Percentiles rank a stretch among this genome's conserved stretches.
Evolutionary conservation across 2,797 vertebrate genomes (phyloP).

Genomic region (Margarornis squamiger): DNA sequence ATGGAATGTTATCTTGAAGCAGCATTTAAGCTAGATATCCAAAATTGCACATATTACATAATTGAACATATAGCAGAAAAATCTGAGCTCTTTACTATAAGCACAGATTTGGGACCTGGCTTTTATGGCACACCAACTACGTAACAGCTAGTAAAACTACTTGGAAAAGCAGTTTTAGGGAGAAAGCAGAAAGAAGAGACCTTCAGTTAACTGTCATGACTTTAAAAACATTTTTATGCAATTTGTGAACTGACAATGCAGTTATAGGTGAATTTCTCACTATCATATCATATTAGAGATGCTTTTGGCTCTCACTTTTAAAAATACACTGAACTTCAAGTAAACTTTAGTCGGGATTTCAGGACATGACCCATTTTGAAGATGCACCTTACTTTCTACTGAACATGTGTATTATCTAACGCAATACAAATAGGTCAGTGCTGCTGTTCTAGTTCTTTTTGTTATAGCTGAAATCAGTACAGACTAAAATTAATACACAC

Average conservation of each 20-base stretch:
- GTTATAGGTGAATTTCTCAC: background rate
- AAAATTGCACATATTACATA: background rate
- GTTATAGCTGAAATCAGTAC: slow-evolving; percentile 48
- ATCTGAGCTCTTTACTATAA: background rate
- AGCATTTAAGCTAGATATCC: background rate
- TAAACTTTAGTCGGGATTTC: slow-evolving; percentile 39
- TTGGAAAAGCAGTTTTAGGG: background rate
- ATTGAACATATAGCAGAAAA: background rate
- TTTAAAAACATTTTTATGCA: background rate
- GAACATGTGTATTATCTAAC: slow-evolving; percentile 22
- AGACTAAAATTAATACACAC: slow-evolving; percentile 58
- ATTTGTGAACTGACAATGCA: background rate
- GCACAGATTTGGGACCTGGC: background rate
- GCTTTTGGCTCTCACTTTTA: background rate
- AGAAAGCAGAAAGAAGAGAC: background rate
- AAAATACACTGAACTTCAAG: slow-evolving; percentile 18
- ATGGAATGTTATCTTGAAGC: background rate
- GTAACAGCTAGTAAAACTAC: background rate
- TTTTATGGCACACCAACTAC: background rate
- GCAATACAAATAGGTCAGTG: slow-evolving; percentile 49
- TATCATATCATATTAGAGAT: background rate
- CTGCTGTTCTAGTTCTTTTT: slow-evolving; percentile 52
- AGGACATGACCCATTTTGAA: slow-evolving; percentile 41
- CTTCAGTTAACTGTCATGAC: background rate
- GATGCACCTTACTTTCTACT: background rate